Evolutionary conservation across 2,797 vertebrate genomes (phyloP), one percentile per base, ranked within the genome.

Genomic region (Lagodon rhomboides): DNA sequence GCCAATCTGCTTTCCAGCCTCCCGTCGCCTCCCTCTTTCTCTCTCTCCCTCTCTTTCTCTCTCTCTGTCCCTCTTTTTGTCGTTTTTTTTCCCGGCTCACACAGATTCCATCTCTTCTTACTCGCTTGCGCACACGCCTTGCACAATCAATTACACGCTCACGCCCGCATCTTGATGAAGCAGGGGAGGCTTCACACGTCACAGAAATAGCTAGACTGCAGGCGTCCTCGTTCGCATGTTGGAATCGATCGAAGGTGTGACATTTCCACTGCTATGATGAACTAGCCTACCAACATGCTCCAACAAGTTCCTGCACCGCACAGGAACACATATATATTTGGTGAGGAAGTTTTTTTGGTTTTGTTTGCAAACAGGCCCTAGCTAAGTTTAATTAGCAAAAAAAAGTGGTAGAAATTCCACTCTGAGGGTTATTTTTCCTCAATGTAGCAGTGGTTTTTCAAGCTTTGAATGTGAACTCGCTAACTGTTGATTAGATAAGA

Each of bases 241-340:
- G 62, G 66, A 87, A 78, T 90, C 82, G 91, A 90, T 94, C 89
- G 92, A 80, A 93, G 79, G 82, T 80, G 87, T 90, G 91, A 94
- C 85, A 89, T 92, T 92, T 90, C 75, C 75, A 76, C 71, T 47
- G 76, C 44, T 50, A 55, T 79, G 61, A 85, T 75, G 68, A 91
- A 73, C 88, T 38, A 38, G 34, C 34, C 34, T 76, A 80, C 64
- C 49, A 60, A 27, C 27, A 50, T 73, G 60, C 67, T 65, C 30
- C 34, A 77, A 38, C n/a, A 53, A 34, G 15, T 61, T 55, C 16
- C 10, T 18, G 9, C 15, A 70, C 64, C 23, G 64, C 73, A 75
- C 20, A 51, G 18, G 25, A 25, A 2, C 0, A 12, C 4, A 12
- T 22, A 17, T 74, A 13, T 47, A 44, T 55, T 20, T 53, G 44